Evolutionary conservation across 2,113 vertebrate genomes (phyloP).

Genomic region (Nothobranchius furzeri): DNA sequence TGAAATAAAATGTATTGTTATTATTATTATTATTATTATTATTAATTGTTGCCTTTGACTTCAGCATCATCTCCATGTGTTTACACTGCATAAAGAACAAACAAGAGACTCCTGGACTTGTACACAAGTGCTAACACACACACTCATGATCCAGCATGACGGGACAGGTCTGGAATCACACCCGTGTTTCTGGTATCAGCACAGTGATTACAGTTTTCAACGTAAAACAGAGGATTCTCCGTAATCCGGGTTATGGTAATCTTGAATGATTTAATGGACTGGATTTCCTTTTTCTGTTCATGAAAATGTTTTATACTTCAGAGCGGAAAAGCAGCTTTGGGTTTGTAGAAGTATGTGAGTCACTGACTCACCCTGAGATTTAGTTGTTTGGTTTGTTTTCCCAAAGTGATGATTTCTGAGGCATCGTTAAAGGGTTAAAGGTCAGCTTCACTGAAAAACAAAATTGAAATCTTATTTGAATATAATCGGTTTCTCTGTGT

Average conservation of each 20-base stretch:
- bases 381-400: background rate
- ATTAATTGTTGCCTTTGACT: too few relatives aligned
- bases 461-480: too few relatives aligned
- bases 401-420: too few relatives aligned
- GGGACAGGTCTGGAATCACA: conserved; percentile 45
- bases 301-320: background rate
- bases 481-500: too few relatives aligned
- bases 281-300: background rate
- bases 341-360: background rate
- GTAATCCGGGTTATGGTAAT: background rate
- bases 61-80: too few relatives aligned
- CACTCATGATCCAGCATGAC: conserved; percentile 37
- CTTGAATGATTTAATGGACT: background rate
- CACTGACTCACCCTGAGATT: background rate
- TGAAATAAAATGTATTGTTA: too few relatives aligned
- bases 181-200: conserved; percentile 43
- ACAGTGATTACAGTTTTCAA: conserved; percentile 16
- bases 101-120: background rate
- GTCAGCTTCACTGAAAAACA: too few relatives aligned
- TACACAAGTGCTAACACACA: conserved; percentile 15
- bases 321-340: background rate
- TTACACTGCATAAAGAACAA: too few relatives aligned
- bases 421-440: too few relatives aligned
- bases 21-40: too few relatives aligned
- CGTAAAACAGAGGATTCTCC: background rate